Conservation (phyloP, 2,113 vertebrate species). For the Melierax canorus region DNA sequence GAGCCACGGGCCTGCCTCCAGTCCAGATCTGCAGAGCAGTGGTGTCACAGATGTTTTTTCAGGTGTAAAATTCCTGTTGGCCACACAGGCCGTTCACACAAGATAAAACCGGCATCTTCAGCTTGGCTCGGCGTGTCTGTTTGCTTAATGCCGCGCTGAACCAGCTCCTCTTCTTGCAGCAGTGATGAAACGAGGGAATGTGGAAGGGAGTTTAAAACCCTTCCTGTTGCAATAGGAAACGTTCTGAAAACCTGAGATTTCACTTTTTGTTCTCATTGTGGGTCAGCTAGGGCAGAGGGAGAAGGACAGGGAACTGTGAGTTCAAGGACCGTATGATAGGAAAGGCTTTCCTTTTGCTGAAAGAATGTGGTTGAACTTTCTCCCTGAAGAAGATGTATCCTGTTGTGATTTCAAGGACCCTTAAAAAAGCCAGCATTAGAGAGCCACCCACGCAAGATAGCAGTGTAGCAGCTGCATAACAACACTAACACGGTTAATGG, state of each 20-base stretch:
- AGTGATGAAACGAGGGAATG: background rate
- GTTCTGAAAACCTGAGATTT: conserved; percentile 44
- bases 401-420: conserved; percentile 72
- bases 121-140: background rate
- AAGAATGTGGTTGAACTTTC: conserved; percentile 64
- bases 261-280: conserved; percentile 6
- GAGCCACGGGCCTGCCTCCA: background rate
- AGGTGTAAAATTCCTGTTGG: conserved; percentile 49
- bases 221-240: conserved; percentile 45
- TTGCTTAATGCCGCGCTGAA: background rate
- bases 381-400: conserved; percentile 59
- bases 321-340: conserved; percentile 54
- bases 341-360: conserved; percentile 44
- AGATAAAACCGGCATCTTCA: background rate
- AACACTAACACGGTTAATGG: background rate
- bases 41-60: conserved; percentile 58
- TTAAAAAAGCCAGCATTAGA: conserved; percentile 29
- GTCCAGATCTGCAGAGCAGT: background rate
- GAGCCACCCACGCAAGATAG: conserved; percentile 49
- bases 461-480: conserved; percentile 57
- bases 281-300: background rate
- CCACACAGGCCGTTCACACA: conserved; percentile 23
- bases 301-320: conserved; percentile 24
- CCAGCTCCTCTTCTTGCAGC: background rate
- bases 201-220: background rate